These are phyloP conservation scores for Erythrolamprus reginae DNA, from an alignment of 2,113 vertebrate species.

Conservation along the genomic window DNA sequence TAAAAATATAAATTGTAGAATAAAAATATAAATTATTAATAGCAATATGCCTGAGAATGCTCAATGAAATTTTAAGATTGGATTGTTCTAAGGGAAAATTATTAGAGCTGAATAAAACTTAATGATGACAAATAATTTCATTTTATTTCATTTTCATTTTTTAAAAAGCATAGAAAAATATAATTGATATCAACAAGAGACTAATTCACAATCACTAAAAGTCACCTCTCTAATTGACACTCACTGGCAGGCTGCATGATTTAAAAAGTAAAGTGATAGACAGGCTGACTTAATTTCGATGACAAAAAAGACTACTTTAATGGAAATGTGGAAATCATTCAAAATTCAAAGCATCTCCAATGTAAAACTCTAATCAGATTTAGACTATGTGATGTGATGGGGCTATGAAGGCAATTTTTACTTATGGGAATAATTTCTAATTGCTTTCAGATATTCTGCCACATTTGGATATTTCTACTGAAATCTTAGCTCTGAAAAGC, in stretches of 20 bases:
- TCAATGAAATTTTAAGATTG: neutral
- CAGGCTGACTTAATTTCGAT: slow-evolving; percentile 60
- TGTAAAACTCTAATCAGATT: slow-evolving; percentile 51
- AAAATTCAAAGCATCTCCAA: slow-evolving; percentile 54
- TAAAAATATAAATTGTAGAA: neutral
- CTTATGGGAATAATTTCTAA: slow-evolving; percentile 25
- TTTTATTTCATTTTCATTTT: slow-evolving; percentile 2
- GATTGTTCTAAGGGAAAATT: neutral
- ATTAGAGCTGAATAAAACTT: neutral
- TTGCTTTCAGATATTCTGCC: slow-evolving; percentile 31
- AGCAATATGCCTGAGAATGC: neutral
- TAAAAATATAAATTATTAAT: neutral
- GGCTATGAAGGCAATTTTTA: slow-evolving; percentile 50
- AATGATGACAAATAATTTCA: neutral
- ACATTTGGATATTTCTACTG: slow-evolving; percentile 48
- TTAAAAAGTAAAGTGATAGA: slow-evolving; percentile 58
- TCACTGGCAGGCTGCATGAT: slow-evolving; percentile 57
- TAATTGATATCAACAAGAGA: slow-evolving; percentile 56
- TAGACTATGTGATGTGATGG: slow-evolving; percentile 46
- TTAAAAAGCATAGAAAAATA: neutral
- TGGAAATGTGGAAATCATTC: slow-evolving; percentile 65
- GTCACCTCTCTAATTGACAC: slow-evolving; percentile 57
- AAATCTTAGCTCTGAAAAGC: slow-evolving; percentile 43
- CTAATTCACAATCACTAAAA: slow-evolving; percentile 57
- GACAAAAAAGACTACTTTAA: slow-evolving; percentile 65